Percentiles rank a stretch among this genome's conserved stretches.
Evolutionary conservation across 2,888 invertebrate species (phyloP).

Genomic region (Pyrocoelia pectoralis): DNA sequence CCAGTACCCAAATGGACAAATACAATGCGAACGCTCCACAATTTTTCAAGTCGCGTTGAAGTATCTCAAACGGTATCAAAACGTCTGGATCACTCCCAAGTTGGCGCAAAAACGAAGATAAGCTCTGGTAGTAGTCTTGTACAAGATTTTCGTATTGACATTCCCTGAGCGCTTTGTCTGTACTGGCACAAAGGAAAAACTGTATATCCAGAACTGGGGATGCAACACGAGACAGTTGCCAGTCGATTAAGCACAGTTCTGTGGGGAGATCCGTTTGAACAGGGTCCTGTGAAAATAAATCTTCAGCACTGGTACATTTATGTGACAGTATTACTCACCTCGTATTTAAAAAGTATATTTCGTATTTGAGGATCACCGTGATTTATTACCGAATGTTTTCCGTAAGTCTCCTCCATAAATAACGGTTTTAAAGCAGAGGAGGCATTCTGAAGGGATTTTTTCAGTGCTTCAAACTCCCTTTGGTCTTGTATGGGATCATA

Average conservation of each 20-base stretch:
- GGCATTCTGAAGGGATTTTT: background rate
- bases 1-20: background rate
- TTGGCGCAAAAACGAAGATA: conserved; percentile 41
- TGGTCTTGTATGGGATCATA: background rate
- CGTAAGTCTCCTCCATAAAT: background rate
- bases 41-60: conserved; percentile 45
- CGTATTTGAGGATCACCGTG: background rate
- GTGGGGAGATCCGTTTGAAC: conserved; percentile 7
- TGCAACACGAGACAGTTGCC: conserved; percentile 37
- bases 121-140: conserved; percentile 47
- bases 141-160: conserved; percentile 47
- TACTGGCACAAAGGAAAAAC: conserved; percentile 49
- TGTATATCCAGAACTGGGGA: conserved; percentile 49
- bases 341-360: background rate
- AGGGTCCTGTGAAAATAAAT: background rate
- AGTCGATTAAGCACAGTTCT: conserved; percentile 38
- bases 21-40: background rate
- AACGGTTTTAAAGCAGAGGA: background rate
- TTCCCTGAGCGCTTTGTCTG: conserved; percentile 45
- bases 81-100: conserved; percentile 45
- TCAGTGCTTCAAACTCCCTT: background rate
- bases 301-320: background rate
- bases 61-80: conserved; percentile 45
- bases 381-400: background rate
- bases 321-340: background rate